Base-by-base conservation (phyloP, 2,113 vertebrate species). In the Guaruba guarouba region DNA sequence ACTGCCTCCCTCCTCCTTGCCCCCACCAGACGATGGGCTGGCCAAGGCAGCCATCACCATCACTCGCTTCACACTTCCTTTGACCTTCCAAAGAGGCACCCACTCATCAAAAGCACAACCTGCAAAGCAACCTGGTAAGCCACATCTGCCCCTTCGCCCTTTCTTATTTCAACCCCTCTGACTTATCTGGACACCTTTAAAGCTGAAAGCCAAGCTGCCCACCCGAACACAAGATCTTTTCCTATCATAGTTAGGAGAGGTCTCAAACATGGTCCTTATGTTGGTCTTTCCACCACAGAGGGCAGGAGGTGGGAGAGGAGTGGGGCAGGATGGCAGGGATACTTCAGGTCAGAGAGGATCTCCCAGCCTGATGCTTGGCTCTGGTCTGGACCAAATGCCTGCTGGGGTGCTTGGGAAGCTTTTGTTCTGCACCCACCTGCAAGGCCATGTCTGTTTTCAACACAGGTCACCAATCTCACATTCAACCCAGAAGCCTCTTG, bases 141-240 rank as follows among this genome's bases (percentile, higher is more conserved):
- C 91, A 68, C 79, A 68, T 63, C 92, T 84, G 79, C 90, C 88
- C 57, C 83, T 86, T 83, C 24, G 2, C 1, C 54, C 93, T 85
- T 87, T 69, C 92, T 52, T 4, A 1, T 63, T 66, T 44, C 95
- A 80, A 44, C 57, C 86, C 86, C 77, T 70, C 55, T 13, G 27
- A 95, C 85, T 79, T 88, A 31, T 88, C 95, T 25, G 66, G 73
- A 92, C 37, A 92, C 86, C 44, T 73, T 44, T 22, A 68, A 63
- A 94, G 92, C 74, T 15, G 69, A 81, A 75, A 94, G 92, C 92
- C 95, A 90, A 96, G 96, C 93, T 74, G 90, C 78, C 68, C 57
- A 77, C 66, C 64, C 23, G 37, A 62, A 48, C 22, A 4, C 2
- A 7, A 13, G 54, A 4, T 19, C 13, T 39, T 51, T 7, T 17